These are phyloP conservation scores for Itoplectis maculator DNA, from an alignment of 2,888 invertebrate genomes.

Conservation along the genomic window DNA sequence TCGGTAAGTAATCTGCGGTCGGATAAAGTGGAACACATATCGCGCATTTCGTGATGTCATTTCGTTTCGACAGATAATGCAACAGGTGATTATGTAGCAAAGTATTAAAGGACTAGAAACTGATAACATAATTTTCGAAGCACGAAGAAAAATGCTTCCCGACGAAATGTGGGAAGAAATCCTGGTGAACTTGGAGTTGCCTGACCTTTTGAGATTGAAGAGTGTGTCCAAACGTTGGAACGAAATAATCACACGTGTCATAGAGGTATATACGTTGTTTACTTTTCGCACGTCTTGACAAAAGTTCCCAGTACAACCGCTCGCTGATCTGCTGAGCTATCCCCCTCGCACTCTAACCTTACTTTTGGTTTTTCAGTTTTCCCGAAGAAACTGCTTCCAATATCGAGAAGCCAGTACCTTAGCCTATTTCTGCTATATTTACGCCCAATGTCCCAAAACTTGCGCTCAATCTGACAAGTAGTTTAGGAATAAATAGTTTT, in stretches of 20 bases:
- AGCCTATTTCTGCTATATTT: background rate
- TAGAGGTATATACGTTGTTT: background rate
- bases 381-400: too few relatives aligned
- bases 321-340: too few relatives aligned
- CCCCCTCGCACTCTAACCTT: conserved; percentile 8
- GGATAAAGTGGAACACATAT: too few relatives aligned
- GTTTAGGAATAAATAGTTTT: background rate
- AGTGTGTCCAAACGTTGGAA: background rate
- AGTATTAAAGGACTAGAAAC: too few relatives aligned
- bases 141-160: too few relatives aligned
- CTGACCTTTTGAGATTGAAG: background rate
- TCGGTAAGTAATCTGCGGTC: too few relatives aligned
- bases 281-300: background rate
- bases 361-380: too few relatives aligned
- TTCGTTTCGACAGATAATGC: too few relatives aligned
- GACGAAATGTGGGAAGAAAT: background rate
- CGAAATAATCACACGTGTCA: background rate
- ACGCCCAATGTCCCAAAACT: background rate
- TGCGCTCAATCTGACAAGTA: background rate
- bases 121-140: too few relatives aligned
- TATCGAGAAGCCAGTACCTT: background rate
- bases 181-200: background rate
- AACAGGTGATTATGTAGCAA: too few relatives aligned
- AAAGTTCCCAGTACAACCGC: background rate
- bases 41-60: too few relatives aligned